Percentiles rank a stretch among this genome's conserved stretches.
These are phyloP conservation scores for Caerostris darwini DNA, from an alignment of 1,140 invertebrate genomes.

Conservation along the genomic window DNA sequence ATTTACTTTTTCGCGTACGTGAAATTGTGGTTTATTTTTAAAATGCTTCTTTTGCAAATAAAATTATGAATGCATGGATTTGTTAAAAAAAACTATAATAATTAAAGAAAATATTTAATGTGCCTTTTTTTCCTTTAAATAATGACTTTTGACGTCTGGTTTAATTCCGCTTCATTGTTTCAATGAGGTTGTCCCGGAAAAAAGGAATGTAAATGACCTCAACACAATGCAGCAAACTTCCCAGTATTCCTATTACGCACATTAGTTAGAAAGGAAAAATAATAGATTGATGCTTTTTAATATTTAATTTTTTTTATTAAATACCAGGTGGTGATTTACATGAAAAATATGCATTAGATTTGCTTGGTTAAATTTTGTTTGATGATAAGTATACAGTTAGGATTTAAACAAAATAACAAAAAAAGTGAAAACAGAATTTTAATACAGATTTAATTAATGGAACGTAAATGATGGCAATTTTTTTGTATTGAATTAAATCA, in stretches of 20 bases:
- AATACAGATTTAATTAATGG: too few species aligned
- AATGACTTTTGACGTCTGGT: neutral
- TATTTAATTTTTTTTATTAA: neutral
- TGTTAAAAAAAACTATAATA: neutral
- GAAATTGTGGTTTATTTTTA: too few species aligned
- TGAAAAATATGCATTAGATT: neutral
- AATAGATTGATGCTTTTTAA: neutral
- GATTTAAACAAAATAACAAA: too few species aligned
- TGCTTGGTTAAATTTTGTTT: too few species aligned
- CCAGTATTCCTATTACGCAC: neutral
- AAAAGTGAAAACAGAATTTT: too few species aligned
- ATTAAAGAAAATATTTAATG: neutral
- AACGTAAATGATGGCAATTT: too few species aligned
- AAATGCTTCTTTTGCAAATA: too few species aligned
- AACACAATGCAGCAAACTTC: neutral
- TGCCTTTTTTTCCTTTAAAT: neutral
- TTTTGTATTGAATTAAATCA: too few species aligned
- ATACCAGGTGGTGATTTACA: neutral
- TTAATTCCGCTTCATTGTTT: conserved; percentile 10
- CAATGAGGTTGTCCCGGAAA: conserved; percentile 4
- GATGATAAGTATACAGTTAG: too few species aligned
- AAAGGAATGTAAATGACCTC: conserved; percentile 30
- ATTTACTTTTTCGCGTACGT: too few species aligned
- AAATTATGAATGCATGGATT: neutral
- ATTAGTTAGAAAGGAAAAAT: neutral